Evolutionary conservation across 2,888 invertebrate species (phyloP), one percentile per base, ranked within the genome.

Genomic region (Caenorhabditis uteleia): DNA sequence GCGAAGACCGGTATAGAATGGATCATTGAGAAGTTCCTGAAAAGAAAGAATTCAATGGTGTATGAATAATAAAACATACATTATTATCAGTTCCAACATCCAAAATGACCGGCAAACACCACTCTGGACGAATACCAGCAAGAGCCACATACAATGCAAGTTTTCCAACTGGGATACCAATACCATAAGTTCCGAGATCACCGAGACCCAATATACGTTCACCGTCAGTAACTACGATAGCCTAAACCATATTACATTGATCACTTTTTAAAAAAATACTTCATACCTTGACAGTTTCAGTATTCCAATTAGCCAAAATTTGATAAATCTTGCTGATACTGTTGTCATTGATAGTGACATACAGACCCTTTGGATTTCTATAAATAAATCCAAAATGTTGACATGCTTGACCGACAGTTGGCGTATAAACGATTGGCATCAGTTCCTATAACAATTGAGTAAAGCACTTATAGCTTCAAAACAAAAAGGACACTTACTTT

Each of bases 371-470:
- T 1, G 95, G 94, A 83, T 93, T 88, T 70, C 92, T 88, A 51
- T 82, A 83, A 69, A 95, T 89, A 69, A 93, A 88, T 20, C 97
- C 95, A 85, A 91, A 98, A 84, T 94, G 92, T 86, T 97, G 95
- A 85, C 98, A 98, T 26, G 95, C 98, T 77, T 91, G 87, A 4
- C 98, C 98, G 12, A 98, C 98, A 0, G 94, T 93, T 0, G 98
- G 98, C 0, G 98, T 98, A 86, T 98, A 98, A n/a, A 98, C 94
- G 62, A 97, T 88, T 0, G 98, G 98, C 93, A 98, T 93, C 88
- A 93, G 89, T 68, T 91, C 89, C 54, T 69, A 48, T 23, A 27
- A 16, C 10, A 31, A 14, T 25, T 14, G 7, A 14, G 7, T 29
- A 29, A 29, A 29, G 14, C 14, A 10, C 8, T 29, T 29, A 7